Evolutionary conservation across 2,797 vertebrate genomes (phyloP).

Genomic region (Pangasius macronema): DNA sequence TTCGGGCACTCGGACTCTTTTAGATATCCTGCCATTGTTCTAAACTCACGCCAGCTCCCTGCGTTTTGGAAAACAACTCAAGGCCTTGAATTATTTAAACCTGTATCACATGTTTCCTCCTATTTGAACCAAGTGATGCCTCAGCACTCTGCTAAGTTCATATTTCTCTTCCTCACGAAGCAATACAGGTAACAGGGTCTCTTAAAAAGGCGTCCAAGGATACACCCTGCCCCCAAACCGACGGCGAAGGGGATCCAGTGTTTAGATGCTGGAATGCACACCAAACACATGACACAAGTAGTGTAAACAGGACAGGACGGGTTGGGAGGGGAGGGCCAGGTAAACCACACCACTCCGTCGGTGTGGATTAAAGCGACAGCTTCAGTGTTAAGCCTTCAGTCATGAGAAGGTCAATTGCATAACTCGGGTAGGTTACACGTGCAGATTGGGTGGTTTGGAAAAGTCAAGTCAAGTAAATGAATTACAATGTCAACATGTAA

Average conservation of each 20-base stretch:
- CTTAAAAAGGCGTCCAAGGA: not conserved
- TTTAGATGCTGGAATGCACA: not conserved
- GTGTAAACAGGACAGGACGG: not conserved
- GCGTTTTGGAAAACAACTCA: slow-evolving; percentile 33
- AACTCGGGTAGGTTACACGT: not conserved
- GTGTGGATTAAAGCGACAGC: slow-evolving; percentile 11
- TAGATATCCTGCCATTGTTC: slow-evolving; percentile 74
- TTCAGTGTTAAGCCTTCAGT: slow-evolving; percentile 5
- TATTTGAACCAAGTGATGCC: slow-evolving; percentile 65
- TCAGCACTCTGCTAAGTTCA: slow-evolving; percentile 59
- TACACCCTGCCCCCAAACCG: not conserved
- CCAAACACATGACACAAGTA: slow-evolving; percentile 1
- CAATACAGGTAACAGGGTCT: slow-evolving; percentile 50
- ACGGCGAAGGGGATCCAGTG: not conserved
- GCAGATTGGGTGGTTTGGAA: not conserved
- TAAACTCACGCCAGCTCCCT: slow-evolving; percentile 41
- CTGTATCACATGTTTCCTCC: slow-evolving; percentile 64
- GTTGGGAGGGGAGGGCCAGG: not conserved
- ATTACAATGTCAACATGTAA: not conserved
- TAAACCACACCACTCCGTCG: slow-evolving; percentile 22
- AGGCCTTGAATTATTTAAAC: slow-evolving; percentile 72
- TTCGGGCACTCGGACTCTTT: slow-evolving; percentile 52
- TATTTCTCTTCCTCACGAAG: slow-evolving; percentile 59
- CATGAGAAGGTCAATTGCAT: slow-evolving; percentile 31
- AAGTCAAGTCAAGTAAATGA: not conserved